Evolutionary conservation across 2,888 invertebrate species (phyloP), one percentile per base, ranked within the genome.

Genomic region (Ametastegia equiseti): DNA sequence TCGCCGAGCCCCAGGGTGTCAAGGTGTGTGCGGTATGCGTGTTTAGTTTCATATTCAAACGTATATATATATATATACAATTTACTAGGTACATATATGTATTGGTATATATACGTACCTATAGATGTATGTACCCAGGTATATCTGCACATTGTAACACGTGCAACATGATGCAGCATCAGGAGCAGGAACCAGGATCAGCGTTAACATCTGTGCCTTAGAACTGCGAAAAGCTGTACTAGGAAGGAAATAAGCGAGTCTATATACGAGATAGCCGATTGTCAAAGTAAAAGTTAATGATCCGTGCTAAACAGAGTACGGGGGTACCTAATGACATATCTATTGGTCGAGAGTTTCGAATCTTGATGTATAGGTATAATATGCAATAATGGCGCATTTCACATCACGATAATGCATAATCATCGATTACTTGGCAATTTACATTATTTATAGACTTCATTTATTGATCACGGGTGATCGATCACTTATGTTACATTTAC

Each of bases 211-310:
- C 54, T 54, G 23, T 54, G 23, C 19, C 23, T 19, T 23, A 54
- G 54, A 9, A 2, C n/a, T 54, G 23, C 23, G 11, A 23, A 11
- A 1, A 11, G 23, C 19, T 47, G 2, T 23, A 7, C 9, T 54
- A 54, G 54, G 54, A 54, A 54, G 54, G 54, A 54, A 54, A 54
- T 54, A 54, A 54, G 23, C 54, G 54, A 54, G n/a, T n/a, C n/a
- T n/a, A n/a, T n/a, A n/a, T 11, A 23, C 54, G 54, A 54, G 54
- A n/a, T n/a, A n/a, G n/a, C n/a, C 54, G 54, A 54, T 54, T 54
- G 54, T 54, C 54, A 23, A 23, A 54, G 19, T 54, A 54, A 54
- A 54, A 54, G 54, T 54, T 54, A 54, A 54, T 54, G 54, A 54
- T 54, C 54, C 54, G 23, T 54, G 54, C 3, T 23, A 19, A 54